Percentiles rank a stretch among this genome's conserved stretches.
Conservation (phyloP, 2,888 invertebrate genomes). For the Lathronympha strigana region DNA sequence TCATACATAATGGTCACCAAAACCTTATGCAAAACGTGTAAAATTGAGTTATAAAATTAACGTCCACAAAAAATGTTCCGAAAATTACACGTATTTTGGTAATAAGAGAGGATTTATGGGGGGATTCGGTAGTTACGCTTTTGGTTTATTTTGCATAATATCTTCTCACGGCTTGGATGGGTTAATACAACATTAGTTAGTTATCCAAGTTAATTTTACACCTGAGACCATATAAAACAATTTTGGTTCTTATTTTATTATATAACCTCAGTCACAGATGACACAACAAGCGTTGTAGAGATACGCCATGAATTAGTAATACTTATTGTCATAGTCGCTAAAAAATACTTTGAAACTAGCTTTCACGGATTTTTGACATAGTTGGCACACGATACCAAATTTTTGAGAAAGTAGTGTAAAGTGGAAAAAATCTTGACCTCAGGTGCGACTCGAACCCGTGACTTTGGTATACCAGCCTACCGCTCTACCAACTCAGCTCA, state of each 20-base stretch:
- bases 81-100: conserved; percentile 36
- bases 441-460: too few relatives aligned
- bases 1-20: conserved; percentile 15
- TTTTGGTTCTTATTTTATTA: too few relatives aligned
- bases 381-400: too few relatives aligned
- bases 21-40: conserved; percentile 28
- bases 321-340: too few relatives aligned
- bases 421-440: too few relatives aligned
- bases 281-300: background rate
- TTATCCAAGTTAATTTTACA: too few relatives aligned
- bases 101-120: conserved; percentile 38
- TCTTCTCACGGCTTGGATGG: conserved; percentile 29
- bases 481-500: too few relatives aligned
- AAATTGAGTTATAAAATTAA: conserved; percentile 40
- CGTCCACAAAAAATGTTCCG: conserved; percentile 21
- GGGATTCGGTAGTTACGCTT: conserved; percentile 37
- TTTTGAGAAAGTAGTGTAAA: too few relatives aligned
- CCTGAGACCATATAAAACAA: too few relatives aligned
- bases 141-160: conserved; percentile 39
- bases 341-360: too few relatives aligned
- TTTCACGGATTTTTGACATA: too few relatives aligned
- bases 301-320: background rate
- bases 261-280: background rate
- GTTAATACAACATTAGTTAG: conserved; percentile 21
- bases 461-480: too few relatives aligned